Percentiles rank a stretch among this genome's conserved stretches.
Evolutionary conservation across 2,888 invertebrate genomes (phyloP).

Genomic region (Tachina fera): DNA sequence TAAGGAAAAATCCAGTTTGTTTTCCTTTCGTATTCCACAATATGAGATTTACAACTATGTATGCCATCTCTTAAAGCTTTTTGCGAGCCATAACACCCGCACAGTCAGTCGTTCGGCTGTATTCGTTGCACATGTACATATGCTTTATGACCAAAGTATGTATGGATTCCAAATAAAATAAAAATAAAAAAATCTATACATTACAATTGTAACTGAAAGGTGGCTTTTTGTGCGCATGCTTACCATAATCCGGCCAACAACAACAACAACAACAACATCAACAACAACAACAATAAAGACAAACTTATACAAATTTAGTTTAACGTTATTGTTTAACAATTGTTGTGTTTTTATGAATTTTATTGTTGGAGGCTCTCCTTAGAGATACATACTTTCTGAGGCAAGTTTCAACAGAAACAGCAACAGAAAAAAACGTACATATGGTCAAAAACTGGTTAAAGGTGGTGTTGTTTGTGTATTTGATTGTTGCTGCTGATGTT

Average conservation of each 20-base stretch:
- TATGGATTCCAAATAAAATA: constrained; percentile 27
- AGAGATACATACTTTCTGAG: constrained; percentile 31
- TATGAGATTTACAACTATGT: constrained; percentile 70
- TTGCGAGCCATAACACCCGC: constrained; percentile 63
- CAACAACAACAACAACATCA: constrained; percentile 11
- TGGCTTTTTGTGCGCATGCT: constrained; percentile 64
- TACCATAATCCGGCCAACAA: constrained; percentile 57
- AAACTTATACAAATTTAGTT: constrained; percentile 65
- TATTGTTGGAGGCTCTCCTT: constrained; percentile 65
- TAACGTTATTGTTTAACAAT: constrained; percentile 71
- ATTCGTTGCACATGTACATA: constrained; percentile 1
- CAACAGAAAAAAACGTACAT: constrained; percentile 53
- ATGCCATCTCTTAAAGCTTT: constrained; percentile 64
- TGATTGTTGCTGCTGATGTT: constrained; percentile 38
- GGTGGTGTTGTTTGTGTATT: constrained; percentile 55
- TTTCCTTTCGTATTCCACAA: constrained; percentile 48
- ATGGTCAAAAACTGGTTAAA: constrained; percentile 71
- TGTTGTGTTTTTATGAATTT: constrained; percentile 70
- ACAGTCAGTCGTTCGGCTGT: constrained; percentile 24
- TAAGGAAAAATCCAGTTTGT: constrained; percentile 63
- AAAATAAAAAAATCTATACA: constrained; percentile 9
- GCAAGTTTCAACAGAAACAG: neutral
- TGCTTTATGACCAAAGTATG: constrained; percentile 18
- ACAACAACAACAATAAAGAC: constrained; percentile 16
- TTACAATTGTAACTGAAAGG: constrained; percentile 56